Percentiles rank a stretch among this genome's conserved stretches.
These are phyloP conservation scores for Cuculus canorus DNA, from an alignment of 2,797 vertebrate genomes.

Conservation along the genomic window DNA sequence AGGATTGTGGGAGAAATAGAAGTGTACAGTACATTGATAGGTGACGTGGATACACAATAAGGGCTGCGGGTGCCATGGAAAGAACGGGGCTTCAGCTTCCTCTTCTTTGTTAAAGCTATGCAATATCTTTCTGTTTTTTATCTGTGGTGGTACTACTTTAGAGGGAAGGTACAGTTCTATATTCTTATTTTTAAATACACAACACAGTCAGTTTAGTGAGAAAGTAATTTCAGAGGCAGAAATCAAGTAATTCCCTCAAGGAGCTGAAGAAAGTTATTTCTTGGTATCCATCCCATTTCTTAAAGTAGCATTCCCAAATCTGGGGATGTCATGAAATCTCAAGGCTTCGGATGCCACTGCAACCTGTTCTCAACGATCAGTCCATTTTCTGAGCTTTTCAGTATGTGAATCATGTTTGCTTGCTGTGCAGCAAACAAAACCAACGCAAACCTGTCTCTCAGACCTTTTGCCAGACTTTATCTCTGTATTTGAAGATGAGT, in stretches of 20 bases:
- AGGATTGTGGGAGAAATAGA: neutral
- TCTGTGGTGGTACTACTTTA: neutral
- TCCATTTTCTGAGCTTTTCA: neutral
- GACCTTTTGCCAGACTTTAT: neutral
- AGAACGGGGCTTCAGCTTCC: neutral
- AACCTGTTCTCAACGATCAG: neutral
- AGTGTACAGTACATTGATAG: fast-evolving
- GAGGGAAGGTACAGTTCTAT: neutral
- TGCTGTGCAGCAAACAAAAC: neutral
- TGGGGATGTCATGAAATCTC: neutral
- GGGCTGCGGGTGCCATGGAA: neutral
- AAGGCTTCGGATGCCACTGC: neutral
- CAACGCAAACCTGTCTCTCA: neutral
- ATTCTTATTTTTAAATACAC: neutral
- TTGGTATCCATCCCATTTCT: neutral
- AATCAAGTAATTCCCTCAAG: neutral
- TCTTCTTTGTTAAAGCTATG: neutral
- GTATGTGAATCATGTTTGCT: fast-evolving
- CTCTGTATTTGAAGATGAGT: fast-evolving
- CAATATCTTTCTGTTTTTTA: fast-evolving
- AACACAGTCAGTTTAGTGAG: neutral
- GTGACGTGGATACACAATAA: fast-evolving
- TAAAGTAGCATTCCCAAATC: neutral
- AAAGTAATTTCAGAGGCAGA: neutral
- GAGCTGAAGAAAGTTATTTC: neutral